phyloP scores from a whole-genome alignment of 2,797 vertebrate genomes.

The Pygocentrus nattereri region DNA sequence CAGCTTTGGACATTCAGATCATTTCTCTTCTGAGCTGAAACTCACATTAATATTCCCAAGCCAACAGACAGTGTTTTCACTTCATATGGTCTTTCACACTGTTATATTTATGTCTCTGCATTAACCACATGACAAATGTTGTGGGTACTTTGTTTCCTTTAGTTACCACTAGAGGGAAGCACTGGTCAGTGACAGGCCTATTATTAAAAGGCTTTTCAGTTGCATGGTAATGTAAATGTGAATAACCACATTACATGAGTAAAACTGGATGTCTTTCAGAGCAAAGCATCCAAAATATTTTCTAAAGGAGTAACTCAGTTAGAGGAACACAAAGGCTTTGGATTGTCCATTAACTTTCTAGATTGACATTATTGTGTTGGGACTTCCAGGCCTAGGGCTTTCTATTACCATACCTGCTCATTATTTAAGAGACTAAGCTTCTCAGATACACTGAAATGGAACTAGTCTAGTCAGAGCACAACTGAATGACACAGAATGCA shows the following conservation, averaged over 20 bases:
- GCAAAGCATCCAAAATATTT: background rate
- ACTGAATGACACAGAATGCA: conserved; percentile 48
- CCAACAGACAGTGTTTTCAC: background rate
- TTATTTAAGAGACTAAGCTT: background rate
- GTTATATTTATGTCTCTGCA: background rate
- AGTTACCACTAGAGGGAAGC: conserved; percentile 3
- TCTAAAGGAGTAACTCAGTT: conserved; percentile 12
- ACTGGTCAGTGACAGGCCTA: background rate
- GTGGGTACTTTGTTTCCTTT: background rate
- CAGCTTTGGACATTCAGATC: conserved; percentile 33
- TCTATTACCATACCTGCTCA: conserved; percentile 1
- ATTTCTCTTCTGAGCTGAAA: conserved; percentile 26
- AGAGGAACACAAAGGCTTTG: background rate
- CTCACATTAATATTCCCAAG: conserved; percentile 15
- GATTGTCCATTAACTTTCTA: conserved; percentile 11
- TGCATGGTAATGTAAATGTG: conserved; percentile 9
- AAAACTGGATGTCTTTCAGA: background rate
- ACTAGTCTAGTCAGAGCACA: conserved; percentile 12
- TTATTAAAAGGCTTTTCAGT: background rate
- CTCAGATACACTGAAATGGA: conserved; percentile 22
- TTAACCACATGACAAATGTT: background rate
- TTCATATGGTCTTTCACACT: background rate
- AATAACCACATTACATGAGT: conserved; percentile 16
- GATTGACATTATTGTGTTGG: conserved; percentile 30
- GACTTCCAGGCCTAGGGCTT: conserved; percentile 2